These are phyloP conservation scores for Melanocharis versteri DNA, from an alignment of 2,113 vertebrate species.

Conservation along the genomic window DNA sequence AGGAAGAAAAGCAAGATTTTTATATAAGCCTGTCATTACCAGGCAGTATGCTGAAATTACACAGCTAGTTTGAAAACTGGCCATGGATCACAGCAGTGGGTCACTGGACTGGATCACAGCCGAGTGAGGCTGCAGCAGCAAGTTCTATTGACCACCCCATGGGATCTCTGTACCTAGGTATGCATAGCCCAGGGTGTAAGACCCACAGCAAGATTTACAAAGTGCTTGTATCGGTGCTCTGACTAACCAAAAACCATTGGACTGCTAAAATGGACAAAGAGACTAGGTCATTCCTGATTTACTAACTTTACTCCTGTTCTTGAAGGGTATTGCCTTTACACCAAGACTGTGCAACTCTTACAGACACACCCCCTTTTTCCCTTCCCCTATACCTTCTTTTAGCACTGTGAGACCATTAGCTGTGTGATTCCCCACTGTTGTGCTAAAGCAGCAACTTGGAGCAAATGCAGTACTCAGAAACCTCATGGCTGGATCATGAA, in stretches of 20 bases:
- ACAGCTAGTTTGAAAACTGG: background rate
- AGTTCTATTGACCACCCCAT: fast-evolving
- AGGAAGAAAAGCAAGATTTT: background rate
- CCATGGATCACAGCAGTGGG: background rate
- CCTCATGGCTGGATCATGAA: background rate
- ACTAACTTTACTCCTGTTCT: background rate
- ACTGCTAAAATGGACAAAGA: background rate
- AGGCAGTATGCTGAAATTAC: background rate
- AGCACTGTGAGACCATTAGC: background rate
- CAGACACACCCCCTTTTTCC: background rate
- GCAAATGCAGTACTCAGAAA: background rate
- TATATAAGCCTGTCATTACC: background rate
- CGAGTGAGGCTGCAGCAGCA: background rate
- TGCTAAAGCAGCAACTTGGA: background rate
- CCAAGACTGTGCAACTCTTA: background rate
- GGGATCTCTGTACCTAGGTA: background rate
- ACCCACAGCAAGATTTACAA: background rate
- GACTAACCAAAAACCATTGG: background rate
- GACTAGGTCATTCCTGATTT: background rate
- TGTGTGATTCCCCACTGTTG: background rate
- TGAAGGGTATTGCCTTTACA: background rate
- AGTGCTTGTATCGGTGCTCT: background rate
- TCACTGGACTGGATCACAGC: background rate
- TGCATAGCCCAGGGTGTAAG: background rate
- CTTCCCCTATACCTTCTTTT: background rate